Evolutionary conservation across 1,140 invertebrate species (phyloP), one percentile per base, ranked within the genome.

Genomic region (Drosophila grimshawi): DNA sequence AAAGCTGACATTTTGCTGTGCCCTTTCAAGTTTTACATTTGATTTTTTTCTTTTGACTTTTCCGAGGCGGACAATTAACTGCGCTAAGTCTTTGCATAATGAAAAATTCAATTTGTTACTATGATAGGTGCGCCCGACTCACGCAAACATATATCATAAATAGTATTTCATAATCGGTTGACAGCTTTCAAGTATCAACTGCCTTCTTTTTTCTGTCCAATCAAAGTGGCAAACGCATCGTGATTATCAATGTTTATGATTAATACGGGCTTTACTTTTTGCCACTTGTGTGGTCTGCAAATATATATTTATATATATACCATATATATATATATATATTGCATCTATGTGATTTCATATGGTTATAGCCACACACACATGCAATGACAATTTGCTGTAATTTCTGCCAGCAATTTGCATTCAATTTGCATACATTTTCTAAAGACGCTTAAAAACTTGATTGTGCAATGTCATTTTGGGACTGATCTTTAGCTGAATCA

Each of bases 1-100:
- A 51, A 68, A 43, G 59, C 30, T 55, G 48, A 63, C 57, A 69
- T 74, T 74, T 64, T 75, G 46, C 29, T 63, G 52, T 70, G 67
- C 60, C 49, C 60, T 75, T 70, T 74, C 37, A 51, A 57, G 45
- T 74, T 62, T 41, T 62, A 61, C 37, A 74, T 56, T 74, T 49
- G 67, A 32, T 49, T 43, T 7, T 37, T 8, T 10, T 6, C 52
- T 10, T 33, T 52, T 30, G 33, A 4, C 30, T 32, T 32, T 48
- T 27, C 19, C n/a, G 29, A 35, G n/a, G 30, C 70, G 59, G 46
- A 27, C 70, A 73, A 73, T 73, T 73, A 70, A 48, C 11, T 48
- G 5, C 46, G 46, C 46, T 48, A 49, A 68, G 37, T 27, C 10
- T 32, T 11, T 19, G 5, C 33, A 56, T 10, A 19, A 45, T 62